Evolutionary conservation across 2,113 vertebrate genomes (phyloP).

Genomic region (Notothenia rossii): DNA sequence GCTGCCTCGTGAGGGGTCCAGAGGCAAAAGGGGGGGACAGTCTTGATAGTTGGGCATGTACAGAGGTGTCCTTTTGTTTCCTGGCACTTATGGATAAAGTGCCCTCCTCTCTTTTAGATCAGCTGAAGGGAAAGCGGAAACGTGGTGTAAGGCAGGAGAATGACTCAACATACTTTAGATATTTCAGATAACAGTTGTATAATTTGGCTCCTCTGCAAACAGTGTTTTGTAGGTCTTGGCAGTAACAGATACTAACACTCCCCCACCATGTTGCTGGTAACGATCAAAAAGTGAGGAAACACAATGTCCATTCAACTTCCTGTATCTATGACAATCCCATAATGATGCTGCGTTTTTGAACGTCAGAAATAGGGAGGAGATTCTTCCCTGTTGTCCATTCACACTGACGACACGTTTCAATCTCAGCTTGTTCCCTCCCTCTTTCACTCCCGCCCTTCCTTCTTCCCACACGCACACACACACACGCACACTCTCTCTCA

Average conservation of each 20-base stretch:
- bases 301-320: slow-evolving; percentile 42
- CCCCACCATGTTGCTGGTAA: slow-evolving; percentile 58
- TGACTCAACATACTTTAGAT: slow-evolving; percentile 77
- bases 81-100: slow-evolving; percentile 78
- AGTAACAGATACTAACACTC: slow-evolving; percentile 55
- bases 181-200: slow-evolving; percentile 67
- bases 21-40: slow-evolving; percentile 72
- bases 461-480: slow-evolving; percentile 53
- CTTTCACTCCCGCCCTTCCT: background rate
- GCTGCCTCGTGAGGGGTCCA: slow-evolving; percentile 77
- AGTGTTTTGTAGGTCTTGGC: slow-evolving; percentile 45
- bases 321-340: slow-evolving; percentile 39
- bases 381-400: slow-evolving; percentile 49
- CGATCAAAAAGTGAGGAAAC: slow-evolving; percentile 53
- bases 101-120: slow-evolving; percentile 81
- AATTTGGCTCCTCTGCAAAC: slow-evolving; percentile 43
- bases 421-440: slow-evolving; percentile 23
- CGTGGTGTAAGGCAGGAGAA: slow-evolving; percentile 82
- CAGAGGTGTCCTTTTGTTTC: slow-evolving; percentile 82
- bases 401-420: slow-evolving; percentile 27
- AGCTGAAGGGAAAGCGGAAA: slow-evolving; percentile 87
- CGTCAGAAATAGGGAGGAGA: slow-evolving; percentile 33
- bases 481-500: slow-evolving; percentile 74
- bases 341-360: slow-evolving; percentile 44
- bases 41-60: slow-evolving; percentile 83